Conservation (phyloP, 2,888 invertebrate genomes). For the Mongoloraphidia duomilia region DNA sequence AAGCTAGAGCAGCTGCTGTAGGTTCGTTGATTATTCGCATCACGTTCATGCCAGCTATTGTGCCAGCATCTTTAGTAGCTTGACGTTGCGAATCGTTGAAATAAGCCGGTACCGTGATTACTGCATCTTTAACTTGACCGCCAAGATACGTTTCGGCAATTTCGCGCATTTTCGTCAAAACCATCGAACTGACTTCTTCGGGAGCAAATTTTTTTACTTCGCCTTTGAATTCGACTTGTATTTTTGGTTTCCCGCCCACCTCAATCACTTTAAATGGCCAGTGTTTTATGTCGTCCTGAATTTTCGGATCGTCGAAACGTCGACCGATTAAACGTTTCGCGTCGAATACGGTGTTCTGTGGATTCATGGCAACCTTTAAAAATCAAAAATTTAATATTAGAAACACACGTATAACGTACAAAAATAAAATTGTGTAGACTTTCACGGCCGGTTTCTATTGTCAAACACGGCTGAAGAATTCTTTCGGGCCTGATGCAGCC, state of each 20-base stretch:
- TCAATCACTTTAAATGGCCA: slow-evolving; percentile 67
- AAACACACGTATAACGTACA: neutral
- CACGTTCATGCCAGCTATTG: slow-evolving; percentile 73
- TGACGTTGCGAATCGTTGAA: slow-evolving; percentile 72
- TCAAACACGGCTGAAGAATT: too few relatives aligned
- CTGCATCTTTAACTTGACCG: slow-evolving; percentile 54
- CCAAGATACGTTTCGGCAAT: slow-evolving; percentile 66
- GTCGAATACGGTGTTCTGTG: slow-evolving; percentile 67
- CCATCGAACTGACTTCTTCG: slow-evolving; percentile 77
- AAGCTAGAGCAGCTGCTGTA: slow-evolving; percentile 75
- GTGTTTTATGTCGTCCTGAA: slow-evolving; percentile 68
- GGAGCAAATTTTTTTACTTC: slow-evolving; percentile 63
- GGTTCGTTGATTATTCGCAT: slow-evolving; percentile 84
- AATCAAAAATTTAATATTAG: neutral
- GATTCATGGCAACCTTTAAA: slow-evolving; percentile 60
- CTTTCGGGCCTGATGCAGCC: too few relatives aligned
- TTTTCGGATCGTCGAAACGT: slow-evolving; percentile 58
- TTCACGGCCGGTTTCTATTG: too few relatives aligned
- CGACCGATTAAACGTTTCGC: slow-evolving; percentile 76
- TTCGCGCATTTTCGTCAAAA: slow-evolving; percentile 72
- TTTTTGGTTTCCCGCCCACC: slow-evolving; percentile 57
- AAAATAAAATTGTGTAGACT: too few relatives aligned
- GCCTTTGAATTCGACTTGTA: slow-evolving; percentile 58
- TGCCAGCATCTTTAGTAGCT: slow-evolving; percentile 82
- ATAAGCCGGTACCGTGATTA: slow-evolving; percentile 73